Conservation (phyloP, 2,888 invertebrate species). For the Eristalinus aeneus region DNA sequence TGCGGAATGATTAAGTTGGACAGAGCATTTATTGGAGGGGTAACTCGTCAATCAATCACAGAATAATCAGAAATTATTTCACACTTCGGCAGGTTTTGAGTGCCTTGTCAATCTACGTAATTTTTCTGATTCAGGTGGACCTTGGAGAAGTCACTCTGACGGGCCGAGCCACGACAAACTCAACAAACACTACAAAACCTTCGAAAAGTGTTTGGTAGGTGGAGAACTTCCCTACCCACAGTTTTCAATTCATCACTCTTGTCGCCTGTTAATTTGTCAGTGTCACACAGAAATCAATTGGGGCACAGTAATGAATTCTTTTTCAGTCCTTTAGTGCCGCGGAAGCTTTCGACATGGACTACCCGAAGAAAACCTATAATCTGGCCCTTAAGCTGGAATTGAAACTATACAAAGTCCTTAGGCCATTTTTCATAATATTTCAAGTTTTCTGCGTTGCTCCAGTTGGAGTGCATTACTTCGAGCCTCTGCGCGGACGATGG, state of each 20-base stretch:
- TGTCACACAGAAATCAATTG: conserved; percentile 46
- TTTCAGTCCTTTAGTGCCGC: not conserved
- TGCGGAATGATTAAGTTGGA: conserved; percentile 77
- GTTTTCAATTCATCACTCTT: not conserved
- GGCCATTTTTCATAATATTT: conserved; percentile 61
- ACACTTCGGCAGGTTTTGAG: conserved; percentile 73
- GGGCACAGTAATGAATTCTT: conserved; percentile 17
- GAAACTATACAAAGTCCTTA: conserved; percentile 56
- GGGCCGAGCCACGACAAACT: conserved; percentile 31
- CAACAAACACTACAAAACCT: conserved; percentile 23
- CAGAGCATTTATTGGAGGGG: conserved; percentile 75
- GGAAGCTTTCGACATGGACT: conserved; percentile 39
- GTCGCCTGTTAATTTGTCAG: conserved; percentile 30
- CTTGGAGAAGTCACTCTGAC: conserved; percentile 74
- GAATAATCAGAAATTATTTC: not conserved
- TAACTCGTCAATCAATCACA: conserved; percentile 54
- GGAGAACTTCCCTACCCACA: not conserved
- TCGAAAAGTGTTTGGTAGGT: not conserved
- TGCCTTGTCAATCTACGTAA: conserved; percentile 75
- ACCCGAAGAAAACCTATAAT: conserved; percentile 7
- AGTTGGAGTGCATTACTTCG: conserved; percentile 52
- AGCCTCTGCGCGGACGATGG: not conserved
- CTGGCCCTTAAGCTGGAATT: conserved; percentile 43
- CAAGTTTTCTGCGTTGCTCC: conserved; percentile 72
- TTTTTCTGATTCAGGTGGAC: conserved; percentile 78